Evolutionary conservation across 2,797 vertebrate genomes (phyloP), one percentile per base, ranked within the genome.

Genomic region (Nannoperca obscura): DNA sequence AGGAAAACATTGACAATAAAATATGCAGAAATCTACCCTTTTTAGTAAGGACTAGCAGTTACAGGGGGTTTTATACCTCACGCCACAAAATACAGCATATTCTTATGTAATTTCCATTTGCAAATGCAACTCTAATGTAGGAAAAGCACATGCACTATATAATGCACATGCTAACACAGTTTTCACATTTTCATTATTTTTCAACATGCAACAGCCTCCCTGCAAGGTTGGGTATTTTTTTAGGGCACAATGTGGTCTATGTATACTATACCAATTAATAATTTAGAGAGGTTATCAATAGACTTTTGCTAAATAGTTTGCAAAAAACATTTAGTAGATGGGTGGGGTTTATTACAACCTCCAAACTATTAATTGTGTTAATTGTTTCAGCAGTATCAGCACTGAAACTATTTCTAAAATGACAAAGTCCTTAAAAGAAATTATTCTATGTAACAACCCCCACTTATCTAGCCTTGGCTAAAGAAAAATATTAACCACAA

Each of bases 201-300:
- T 13, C 62, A 71, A 74, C 77, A 76, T 78, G 77, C 87, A 68
- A 80, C 81, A 78, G 66, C 53, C 47, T 76, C 47, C 62, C 50
- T 72, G 44, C 52, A 86, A 91, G 85, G 87, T 85, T 90, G 58
- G 69, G 64, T 81, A 76, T 86, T 44, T 83, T 72, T 74, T 62
- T 66, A 71, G 53, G 44, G 58, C 32, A 53, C 73, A 2, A 44
- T 50, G 58, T 74, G 30, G 12, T 77, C 30, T 84, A 22, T 85
- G 8, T 67, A 34, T 38, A 67, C 22, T 34, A 47, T 47, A 60
- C 27, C 14, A 57, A 52, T 14, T 49, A 1, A 53, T 17, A 3
- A 14, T 63, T 70, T 49, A 78, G 32, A 69, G 11, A 54, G 7
- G 12, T 42, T 61, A 30, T 42, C 40, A 15, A 50, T 68, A 71